A percentile compares a stretch with the other conserved stretches of the same genome.
Conservation (phyloP, 2,797 vertebrate genomes). For the Odontamblyopus lacepedii region DNA sequence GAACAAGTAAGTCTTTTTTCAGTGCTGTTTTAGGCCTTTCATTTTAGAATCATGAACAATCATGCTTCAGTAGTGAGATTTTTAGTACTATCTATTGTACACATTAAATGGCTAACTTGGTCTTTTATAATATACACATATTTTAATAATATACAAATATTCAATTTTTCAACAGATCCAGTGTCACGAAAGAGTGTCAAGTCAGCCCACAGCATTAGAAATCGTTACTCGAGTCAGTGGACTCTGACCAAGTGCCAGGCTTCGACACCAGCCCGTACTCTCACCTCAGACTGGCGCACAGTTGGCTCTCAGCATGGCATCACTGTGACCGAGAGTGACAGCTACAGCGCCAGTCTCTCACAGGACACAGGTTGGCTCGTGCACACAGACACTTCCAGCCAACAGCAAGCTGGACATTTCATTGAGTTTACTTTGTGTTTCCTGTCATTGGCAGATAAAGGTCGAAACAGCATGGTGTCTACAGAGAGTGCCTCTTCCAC, state of each 20-base stretch:
- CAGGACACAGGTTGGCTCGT: slow-evolving; percentile 91
- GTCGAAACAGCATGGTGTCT: slow-evolving; percentile 99
- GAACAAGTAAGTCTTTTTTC: slow-evolving; percentile 87
- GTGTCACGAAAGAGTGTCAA: slow-evolving; percentile 97
- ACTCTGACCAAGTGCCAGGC: slow-evolving; percentile 98
- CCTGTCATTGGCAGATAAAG: slow-evolving; percentile 84
- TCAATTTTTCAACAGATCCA: slow-evolving; percentile 78
- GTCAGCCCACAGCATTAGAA: slow-evolving; percentile 94
- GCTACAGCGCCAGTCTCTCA: slow-evolving; percentile 97
- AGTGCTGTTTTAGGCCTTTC: slow-evolving; percentile 1
- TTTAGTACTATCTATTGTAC: background rate
- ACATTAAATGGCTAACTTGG: background rate
- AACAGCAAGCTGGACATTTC: slow-evolving; percentile 13
- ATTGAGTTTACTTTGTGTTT: slow-evolving; percentile 7
- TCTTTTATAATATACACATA: background rate
- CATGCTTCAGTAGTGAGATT: background rate
- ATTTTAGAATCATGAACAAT: background rate
- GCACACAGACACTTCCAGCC: slow-evolving; percentile 42
- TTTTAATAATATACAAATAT: background rate
- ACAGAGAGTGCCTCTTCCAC: slow-evolving; percentile 98
- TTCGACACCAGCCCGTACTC: slow-evolving; percentile 92
- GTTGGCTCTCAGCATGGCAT: slow-evolving; percentile 97
- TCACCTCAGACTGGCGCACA: slow-evolving; percentile 96
- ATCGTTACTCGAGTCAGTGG: slow-evolving; percentile 98
- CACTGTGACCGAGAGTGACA: slow-evolving; percentile 97